Conservation (phyloP, 2,113 vertebrate species). For the Anas platyrhynchos region DNA sequence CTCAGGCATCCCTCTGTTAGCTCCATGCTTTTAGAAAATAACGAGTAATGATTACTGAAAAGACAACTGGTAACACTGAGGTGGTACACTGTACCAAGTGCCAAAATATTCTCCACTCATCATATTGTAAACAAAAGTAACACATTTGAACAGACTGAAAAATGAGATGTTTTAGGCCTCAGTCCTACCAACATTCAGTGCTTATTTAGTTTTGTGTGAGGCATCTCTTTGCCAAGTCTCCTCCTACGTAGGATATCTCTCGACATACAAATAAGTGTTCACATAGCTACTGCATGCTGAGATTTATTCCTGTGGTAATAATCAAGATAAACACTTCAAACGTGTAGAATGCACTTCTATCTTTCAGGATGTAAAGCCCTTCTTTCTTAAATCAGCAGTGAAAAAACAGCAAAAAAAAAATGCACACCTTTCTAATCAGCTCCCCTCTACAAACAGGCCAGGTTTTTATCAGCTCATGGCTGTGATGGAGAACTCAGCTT, state of each 20-base stretch:
- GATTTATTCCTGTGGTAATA: not conserved
- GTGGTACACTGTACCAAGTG: not conserved
- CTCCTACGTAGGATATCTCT: not conserved
- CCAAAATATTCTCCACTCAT: not conserved
- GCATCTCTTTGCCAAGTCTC: not conserved
- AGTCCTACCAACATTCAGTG: not conserved
- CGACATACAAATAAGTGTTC: not conserved
- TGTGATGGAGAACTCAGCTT: fast-evolving
- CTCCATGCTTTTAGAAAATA: not conserved
- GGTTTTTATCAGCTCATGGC: not conserved
- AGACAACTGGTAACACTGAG: not conserved
- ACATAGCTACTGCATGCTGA: not conserved
- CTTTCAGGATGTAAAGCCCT: not conserved
- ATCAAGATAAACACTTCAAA: not conserved
- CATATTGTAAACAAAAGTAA: not conserved
- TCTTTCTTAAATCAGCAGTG: not conserved
- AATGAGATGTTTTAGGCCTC: not conserved
- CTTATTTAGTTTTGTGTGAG: not conserved
- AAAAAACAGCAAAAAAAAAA: not conserved
- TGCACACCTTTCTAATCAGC: not conserved
- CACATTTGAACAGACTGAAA: not conserved
- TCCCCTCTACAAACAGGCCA: not conserved
- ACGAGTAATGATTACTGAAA: not conserved
- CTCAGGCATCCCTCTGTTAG: not conserved
- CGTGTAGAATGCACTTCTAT: fast-evolving